These are phyloP conservation scores for Bombus picipes DNA, from an alignment of 1,140 invertebrate genomes.

Conservation along the genomic window DNA sequence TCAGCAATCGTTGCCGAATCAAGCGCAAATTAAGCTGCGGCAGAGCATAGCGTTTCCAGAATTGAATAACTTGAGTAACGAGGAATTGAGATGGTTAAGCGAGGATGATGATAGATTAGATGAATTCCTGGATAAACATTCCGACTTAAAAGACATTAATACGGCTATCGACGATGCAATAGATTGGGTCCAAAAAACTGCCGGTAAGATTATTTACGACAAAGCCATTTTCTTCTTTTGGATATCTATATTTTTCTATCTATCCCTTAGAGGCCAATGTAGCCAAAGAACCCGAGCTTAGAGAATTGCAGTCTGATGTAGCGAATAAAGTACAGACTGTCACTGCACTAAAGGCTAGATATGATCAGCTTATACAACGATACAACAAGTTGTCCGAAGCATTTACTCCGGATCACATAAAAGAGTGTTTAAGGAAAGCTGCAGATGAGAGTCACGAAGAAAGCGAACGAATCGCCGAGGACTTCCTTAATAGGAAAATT, in stretches of 20 bases:
- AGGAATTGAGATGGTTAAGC: constrained; percentile 87
- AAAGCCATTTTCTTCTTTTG: not conserved
- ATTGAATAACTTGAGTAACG: constrained; percentile 85
- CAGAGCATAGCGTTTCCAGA: constrained; percentile 84
- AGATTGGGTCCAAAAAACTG: constrained; percentile 87
- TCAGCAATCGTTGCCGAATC: constrained; percentile 62
- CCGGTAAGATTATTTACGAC: constrained; percentile 81
- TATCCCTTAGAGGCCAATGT: constrained; percentile 85
- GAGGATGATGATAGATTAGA: constrained; percentile 87
- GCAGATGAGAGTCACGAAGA: constrained; percentile 88
- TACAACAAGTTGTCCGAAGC: constrained; percentile 88
- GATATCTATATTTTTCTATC: not conserved
- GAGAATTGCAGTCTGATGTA: constrained; percentile 85
- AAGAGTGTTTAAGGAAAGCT: constrained; percentile 85
- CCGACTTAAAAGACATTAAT: constrained; percentile 86
- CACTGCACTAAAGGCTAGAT: constrained; percentile 87
- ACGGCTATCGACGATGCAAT: constrained; percentile 88
- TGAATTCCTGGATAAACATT: constrained; percentile 87
- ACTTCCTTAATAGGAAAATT: constrained; percentile 88
- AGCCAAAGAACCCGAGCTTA: constrained; percentile 86
- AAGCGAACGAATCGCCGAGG: constrained; percentile 89
- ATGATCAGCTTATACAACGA: constrained; percentile 86
- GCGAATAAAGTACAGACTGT: constrained; percentile 86
- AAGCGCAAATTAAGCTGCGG: constrained; percentile 53
- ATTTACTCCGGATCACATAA: constrained; percentile 89